phyloP scores from a whole-genome alignment of 2,888 invertebrate species.

The Archips crataeganus region DNA sequence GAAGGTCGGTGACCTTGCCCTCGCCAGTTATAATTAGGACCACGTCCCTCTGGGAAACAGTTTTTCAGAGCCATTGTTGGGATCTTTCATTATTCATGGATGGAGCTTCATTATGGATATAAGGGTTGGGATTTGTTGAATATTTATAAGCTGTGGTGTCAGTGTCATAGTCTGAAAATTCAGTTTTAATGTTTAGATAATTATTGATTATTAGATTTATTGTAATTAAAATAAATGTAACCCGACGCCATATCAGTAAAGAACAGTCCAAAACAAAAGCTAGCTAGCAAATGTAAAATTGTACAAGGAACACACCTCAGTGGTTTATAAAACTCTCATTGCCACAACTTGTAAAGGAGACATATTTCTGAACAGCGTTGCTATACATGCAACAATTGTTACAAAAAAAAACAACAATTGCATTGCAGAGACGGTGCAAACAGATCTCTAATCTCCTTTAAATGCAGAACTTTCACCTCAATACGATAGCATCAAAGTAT shows the following conservation, averaged over 20 bases:
- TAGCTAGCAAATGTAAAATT: too few relatives aligned
- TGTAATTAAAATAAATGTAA: too few relatives aligned
- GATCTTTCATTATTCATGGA: constrained; percentile 19
- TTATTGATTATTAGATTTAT: too few relatives aligned
- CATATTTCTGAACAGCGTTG: not conserved
- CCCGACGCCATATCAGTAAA: too few relatives aligned
- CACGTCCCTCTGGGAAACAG: constrained; percentile 37
- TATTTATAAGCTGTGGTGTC: not conserved
- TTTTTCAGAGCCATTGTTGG: constrained; percentile 18
- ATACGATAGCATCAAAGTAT: not conserved
- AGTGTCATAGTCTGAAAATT: not conserved
- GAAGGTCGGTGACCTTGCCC: constrained; percentile 73
- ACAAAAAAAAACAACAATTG: not conserved
- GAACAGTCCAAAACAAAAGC: too few relatives aligned
- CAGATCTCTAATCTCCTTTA: not conserved
- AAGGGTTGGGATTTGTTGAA: constrained; percentile 1
- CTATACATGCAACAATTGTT: not conserved
- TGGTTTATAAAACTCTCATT: not conserved
- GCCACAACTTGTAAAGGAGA: not conserved
- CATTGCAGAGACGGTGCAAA: not conserved
- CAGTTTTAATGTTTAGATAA: not conserved
- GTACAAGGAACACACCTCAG: too few relatives aligned
- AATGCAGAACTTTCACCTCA: not conserved
- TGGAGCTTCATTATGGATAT: constrained; percentile 16
- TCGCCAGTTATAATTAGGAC: constrained; percentile 45